phyloP scores from a whole-genome alignment of 2,113 vertebrate genomes.

The Silurus meridionalis region DNA sequence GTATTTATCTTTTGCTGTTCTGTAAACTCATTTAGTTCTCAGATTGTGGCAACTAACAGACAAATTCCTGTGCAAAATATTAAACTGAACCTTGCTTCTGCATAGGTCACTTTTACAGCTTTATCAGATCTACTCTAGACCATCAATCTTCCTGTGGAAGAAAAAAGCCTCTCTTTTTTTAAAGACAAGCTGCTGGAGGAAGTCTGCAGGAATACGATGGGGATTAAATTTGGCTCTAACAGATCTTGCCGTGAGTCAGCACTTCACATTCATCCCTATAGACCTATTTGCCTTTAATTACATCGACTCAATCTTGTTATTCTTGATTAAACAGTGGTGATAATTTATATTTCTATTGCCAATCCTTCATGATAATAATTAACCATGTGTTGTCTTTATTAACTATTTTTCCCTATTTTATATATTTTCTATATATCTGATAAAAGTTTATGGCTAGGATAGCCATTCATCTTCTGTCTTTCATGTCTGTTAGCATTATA shows the following conservation, averaged over 20 bases:
- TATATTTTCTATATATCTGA: not conserved
- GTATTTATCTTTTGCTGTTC: conserved; percentile 1
- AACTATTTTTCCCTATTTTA: not conserved
- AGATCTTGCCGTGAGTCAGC: conserved; percentile 19
- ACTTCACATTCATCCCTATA: not conserved
- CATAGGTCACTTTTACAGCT: conserved; percentile 12
- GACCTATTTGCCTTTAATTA: conserved; percentile 23
- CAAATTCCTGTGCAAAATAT: not conserved
- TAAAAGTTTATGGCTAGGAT: not conserved
- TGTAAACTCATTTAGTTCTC: not conserved
- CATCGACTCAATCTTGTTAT: not conserved
- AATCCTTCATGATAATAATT: conserved; percentile 2
- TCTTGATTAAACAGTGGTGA: conserved; percentile 14
- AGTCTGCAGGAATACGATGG: not conserved
- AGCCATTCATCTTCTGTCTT: not conserved
- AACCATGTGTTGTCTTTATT: not conserved
- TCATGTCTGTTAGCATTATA: not conserved
- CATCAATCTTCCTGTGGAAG: not conserved
- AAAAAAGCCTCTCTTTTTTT: not conserved
- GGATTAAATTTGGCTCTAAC: conserved; percentile 27
- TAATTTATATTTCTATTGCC: not conserved
- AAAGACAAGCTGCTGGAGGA: conserved; percentile 15
- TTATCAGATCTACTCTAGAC: conserved; percentile 11
- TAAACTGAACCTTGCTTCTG: not conserved
- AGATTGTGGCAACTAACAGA: not conserved